Conservation (phyloP, 2,797 vertebrate species). For the Parauchenoglanis punctatus region DNA sequence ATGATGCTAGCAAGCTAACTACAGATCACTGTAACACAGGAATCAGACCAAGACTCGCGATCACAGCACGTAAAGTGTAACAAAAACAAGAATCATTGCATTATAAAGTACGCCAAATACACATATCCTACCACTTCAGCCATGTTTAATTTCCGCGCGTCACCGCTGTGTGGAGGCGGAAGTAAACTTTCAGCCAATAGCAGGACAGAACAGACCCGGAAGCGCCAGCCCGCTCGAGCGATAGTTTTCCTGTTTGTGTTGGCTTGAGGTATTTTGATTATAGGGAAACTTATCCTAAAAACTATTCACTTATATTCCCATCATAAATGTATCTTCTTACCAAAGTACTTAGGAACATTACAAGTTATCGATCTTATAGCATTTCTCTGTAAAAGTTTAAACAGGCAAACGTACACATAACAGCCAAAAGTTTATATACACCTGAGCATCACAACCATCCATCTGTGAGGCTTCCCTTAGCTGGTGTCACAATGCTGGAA, state of each 20-base stretch:
- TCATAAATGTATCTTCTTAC: neutral
- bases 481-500: no score
- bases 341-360: neutral
- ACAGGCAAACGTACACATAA: no score
- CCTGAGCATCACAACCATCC: no score
- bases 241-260: neutral
- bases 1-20: neutral
- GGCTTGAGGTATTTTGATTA: neutral
- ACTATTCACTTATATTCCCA: neutral
- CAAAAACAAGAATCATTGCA: neutral
- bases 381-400: neutral
- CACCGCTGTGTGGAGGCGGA: neutral
- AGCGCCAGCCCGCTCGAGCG: neutral
- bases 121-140: slow-evolving; percentile 45
- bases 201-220: neutral
- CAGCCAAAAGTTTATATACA: no score
- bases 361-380: neutral
- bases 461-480: no score
- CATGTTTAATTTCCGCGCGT: slow-evolving; percentile 38
- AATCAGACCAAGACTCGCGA: neutral
- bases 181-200: slow-evolving; percentile 18
- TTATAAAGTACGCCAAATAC: neutral
- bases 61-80: neutral
- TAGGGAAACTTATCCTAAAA: neutral
- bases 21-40: neutral